Conservation (phyloP, 2,797 vertebrate genomes). For the Arctocebus calabarensis region DNA sequence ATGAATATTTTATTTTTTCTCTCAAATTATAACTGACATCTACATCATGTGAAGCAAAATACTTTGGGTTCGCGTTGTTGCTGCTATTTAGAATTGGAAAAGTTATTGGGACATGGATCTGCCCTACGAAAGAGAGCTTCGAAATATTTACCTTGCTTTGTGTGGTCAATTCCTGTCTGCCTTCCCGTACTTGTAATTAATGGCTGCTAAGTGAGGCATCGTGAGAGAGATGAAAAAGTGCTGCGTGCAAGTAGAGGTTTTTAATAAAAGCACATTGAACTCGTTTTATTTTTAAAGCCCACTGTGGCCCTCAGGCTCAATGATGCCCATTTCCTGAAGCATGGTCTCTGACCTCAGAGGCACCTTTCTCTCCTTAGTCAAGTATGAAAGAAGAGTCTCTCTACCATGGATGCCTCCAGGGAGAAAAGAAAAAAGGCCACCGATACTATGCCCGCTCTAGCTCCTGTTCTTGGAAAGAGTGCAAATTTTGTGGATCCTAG, state of each 20-base stretch:
- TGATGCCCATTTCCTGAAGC: background rate
- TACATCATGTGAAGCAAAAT: conserved; percentile 51
- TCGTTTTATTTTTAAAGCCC: conserved; percentile 50
- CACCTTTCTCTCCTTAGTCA: background rate
- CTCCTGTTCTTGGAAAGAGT: conserved; percentile 7
- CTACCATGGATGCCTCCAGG: background rate
- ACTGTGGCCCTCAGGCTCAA: background rate
- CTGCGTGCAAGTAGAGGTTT: background rate
- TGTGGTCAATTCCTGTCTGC: background rate
- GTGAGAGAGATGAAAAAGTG: background rate
- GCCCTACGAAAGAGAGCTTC: background rate
- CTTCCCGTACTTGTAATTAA: background rate
- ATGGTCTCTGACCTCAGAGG: background rate
- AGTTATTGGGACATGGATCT: background rate
- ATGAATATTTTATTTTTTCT: conserved; percentile 75
- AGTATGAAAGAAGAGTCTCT: background rate
- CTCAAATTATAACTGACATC: conserved; percentile 36
- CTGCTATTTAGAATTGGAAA: conserved; percentile 36
- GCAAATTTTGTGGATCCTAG: background rate
- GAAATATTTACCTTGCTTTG: background rate
- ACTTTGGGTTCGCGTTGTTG: background rate
- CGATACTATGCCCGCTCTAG: background rate
- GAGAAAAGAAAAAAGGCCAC: background rate
- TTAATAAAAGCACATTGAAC: background rate
- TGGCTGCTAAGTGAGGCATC: background rate